Conservation (phyloP, 1,140 invertebrate species). For the Homalodisca vitripennis region DNA sequence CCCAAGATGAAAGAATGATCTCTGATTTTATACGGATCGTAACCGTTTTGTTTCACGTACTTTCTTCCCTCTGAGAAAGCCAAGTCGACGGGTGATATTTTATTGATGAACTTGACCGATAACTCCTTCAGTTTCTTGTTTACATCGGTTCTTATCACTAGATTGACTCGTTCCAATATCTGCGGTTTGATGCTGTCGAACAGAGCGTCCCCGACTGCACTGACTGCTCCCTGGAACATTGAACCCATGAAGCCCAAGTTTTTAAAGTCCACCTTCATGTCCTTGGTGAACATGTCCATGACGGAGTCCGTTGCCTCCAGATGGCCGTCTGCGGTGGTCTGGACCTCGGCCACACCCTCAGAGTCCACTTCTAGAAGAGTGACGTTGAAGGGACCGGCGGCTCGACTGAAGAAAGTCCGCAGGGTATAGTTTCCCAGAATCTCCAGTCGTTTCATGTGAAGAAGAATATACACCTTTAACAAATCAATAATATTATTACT, state of each 20-base stretch:
- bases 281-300: slow-evolving; percentile 73
- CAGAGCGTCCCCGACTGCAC: slow-evolving; percentile 74
- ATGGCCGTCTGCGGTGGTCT: slow-evolving; percentile 68
- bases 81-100: slow-evolving; percentile 71
- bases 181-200: slow-evolving; percentile 85
- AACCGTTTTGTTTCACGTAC: slow-evolving; percentile 63
- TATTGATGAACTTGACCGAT: slow-evolving; percentile 42
- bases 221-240: slow-evolving; percentile 73
- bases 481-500: background rate
- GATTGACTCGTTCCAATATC: slow-evolving; percentile 73
- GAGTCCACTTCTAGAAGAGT: slow-evolving; percentile 67
- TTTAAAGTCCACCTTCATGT: slow-evolving; percentile 77
- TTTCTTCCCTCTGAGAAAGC: slow-evolving; percentile 68
- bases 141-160: slow-evolving; percentile 51
- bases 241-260: slow-evolving; percentile 72
- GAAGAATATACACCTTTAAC: slow-evolving; percentile 41
- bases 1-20: slow-evolving; percentile 31
- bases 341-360: slow-evolving; percentile 62
- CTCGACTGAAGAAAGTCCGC: slow-evolving; percentile 64
- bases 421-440: slow-evolving; percentile 76
- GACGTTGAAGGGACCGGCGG: slow-evolving; percentile 73
- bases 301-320: slow-evolving; percentile 71
- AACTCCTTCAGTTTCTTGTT: slow-evolving; percentile 50
- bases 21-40: slow-evolving; percentile 62
- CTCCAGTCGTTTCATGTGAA: slow-evolving; percentile 50